Percentiles rank a stretch among this genome's conserved stretches.
phyloP scores from a whole-genome alignment of 2,888 invertebrate species.

The Agapostemon virescens region DNA sequence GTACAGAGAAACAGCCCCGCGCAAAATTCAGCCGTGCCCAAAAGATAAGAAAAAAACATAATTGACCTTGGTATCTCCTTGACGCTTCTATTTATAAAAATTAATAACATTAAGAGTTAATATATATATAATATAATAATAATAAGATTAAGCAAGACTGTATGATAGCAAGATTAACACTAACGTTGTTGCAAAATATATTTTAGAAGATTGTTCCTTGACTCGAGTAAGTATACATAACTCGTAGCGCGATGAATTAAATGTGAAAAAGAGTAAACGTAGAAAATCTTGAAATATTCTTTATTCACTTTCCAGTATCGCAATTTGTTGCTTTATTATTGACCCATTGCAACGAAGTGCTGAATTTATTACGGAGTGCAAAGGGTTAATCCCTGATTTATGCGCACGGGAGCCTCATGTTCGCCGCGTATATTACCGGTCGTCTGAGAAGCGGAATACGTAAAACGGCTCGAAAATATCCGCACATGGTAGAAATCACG shows the following conservation, averaged over 20 bases:
- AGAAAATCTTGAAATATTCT: not conserved
- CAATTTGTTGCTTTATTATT: constrained; percentile 3
- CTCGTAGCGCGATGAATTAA: not conserved
- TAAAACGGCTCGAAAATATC: not conserved
- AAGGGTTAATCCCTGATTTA: constrained; percentile 43
- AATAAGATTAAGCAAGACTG: not conserved
- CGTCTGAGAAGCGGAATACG: not conserved
- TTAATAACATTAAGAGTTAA: too few relatives aligned
- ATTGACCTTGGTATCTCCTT: too few relatives aligned
- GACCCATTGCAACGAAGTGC: not conserved
- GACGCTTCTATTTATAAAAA: too few relatives aligned
- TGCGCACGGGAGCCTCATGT: not conserved
- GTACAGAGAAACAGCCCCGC: too few relatives aligned
- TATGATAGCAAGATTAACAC: not conserved
- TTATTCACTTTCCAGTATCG: not conserved
- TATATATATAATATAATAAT: too few relatives aligned
- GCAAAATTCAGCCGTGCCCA: too few relatives aligned
- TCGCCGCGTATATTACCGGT: not conserved
- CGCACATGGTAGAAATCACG: not conserved
- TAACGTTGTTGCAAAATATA: not conserved
- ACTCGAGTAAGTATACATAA: not conserved
- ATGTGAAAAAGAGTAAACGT: not conserved
- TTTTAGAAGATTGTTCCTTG: not conserved
- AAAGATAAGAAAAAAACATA: too few relatives aligned
- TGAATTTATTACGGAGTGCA: constrained; percentile 4